Evolutionary conservation across 1,140 invertebrate genomes (phyloP).

Genomic region (Arion vulgaris): DNA sequence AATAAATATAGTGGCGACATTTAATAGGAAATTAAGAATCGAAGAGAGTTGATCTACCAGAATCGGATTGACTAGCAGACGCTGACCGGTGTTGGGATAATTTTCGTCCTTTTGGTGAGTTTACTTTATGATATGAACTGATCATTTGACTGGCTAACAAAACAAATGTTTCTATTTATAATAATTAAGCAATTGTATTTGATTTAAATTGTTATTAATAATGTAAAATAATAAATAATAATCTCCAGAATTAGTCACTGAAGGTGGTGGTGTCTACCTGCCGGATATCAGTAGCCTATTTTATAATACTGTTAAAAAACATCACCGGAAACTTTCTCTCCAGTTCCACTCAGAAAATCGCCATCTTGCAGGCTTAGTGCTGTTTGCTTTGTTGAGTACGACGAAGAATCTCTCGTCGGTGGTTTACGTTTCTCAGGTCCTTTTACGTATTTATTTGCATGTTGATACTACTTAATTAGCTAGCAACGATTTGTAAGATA

Average conservation of each 20-base stretch:
- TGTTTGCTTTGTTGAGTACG: slow-evolving; percentile 19
- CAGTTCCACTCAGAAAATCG: background rate
- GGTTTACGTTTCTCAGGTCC: slow-evolving; percentile 11
- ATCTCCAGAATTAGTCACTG: background rate
- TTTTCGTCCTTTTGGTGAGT: slow-evolving; percentile 2
- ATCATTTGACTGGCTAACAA: background rate
- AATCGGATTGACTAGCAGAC: slow-evolving; percentile 9
- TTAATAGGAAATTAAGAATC: no score
- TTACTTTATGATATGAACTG: background rate
- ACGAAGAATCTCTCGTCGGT: slow-evolving; percentile 27
- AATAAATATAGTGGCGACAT: no score
- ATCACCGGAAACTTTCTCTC: slow-evolving; percentile 23
- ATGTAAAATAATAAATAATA: background rate
- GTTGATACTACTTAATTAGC: background rate
- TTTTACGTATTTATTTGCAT: slow-evolving; percentile 15
- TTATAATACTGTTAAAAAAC: background rate
- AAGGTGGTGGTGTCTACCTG: background rate
- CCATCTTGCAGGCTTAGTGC: slow-evolving; percentile 7
- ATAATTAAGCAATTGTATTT: background rate
- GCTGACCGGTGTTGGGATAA: slow-evolving; percentile 24
- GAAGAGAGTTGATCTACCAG: no score
- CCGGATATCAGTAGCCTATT: background rate
- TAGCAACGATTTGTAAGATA: background rate
- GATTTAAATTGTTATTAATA: background rate
- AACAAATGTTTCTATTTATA: background rate